These are phyloP conservation scores for Panthera leo DNA, from an alignment of 2,113 vertebrate genomes.

Conservation along the genomic window DNA sequence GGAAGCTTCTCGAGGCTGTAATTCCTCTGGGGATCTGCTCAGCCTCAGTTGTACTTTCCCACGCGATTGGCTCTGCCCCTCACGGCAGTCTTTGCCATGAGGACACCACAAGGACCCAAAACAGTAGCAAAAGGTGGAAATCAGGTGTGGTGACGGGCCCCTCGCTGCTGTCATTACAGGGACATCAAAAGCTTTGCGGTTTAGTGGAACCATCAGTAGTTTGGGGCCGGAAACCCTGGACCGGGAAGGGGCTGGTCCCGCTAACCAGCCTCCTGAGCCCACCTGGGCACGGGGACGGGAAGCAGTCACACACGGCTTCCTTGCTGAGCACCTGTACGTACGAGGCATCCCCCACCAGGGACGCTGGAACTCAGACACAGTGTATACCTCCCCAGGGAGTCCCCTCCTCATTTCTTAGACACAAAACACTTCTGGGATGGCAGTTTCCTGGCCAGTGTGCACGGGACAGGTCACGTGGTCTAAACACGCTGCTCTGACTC, in stretches of 20 bases:
- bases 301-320: neutral
- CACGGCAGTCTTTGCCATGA: neutral
- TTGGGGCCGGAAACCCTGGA: neutral
- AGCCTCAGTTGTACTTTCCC: accelerated
- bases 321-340: neutral
- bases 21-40: accelerated
- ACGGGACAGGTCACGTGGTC: neutral
- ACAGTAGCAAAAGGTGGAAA: neutral
- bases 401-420: neutral
- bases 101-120: neutral
- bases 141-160: accelerated
- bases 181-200: neutral
- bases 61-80: accelerated
- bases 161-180: neutral
- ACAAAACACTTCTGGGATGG: neutral
- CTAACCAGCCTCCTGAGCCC: accelerated
- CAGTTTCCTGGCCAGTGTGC: neutral
- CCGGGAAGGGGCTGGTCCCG: neutral
- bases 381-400: neutral
- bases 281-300: neutral
- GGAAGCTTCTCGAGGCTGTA: accelerated
- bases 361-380: too few relatives aligned
- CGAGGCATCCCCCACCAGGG: accelerated
- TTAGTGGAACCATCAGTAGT: neutral
- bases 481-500: neutral